Evolutionary conservation across 2,113 vertebrate species (phyloP).

Genomic region (Odobenus rosmarus): DNA sequence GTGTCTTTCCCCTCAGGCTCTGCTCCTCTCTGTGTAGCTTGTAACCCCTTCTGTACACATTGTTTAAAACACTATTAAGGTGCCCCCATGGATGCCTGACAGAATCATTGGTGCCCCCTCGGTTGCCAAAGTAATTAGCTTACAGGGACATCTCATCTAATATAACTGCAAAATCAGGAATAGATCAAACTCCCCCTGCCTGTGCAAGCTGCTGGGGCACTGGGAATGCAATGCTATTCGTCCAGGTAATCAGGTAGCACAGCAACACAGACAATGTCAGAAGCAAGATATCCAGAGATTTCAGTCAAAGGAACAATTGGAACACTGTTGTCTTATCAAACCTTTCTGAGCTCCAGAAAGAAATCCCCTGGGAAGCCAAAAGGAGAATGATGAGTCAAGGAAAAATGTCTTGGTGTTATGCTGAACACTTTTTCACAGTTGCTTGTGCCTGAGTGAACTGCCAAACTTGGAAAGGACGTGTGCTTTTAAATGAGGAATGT

Average conservation of each 20-base stretch:
- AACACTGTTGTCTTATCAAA: conserved; percentile 72
- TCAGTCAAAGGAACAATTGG: conserved; percentile 68
- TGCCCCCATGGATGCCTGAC: conserved; percentile 59
- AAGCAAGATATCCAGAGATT: conserved; percentile 74
- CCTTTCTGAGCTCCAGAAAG: conserved; percentile 66
- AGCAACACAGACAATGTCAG: conserved; percentile 72
- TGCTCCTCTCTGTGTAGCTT: conserved; percentile 63
- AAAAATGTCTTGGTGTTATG: neutral
- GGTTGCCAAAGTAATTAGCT: conserved; percentile 85
- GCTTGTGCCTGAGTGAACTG: neutral
- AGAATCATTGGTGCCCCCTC: conserved; percentile 49
- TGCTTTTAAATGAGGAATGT: neutral
- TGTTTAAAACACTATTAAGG: conserved; percentile 70
- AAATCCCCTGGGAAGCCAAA: conserved; percentile 66
- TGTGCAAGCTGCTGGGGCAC: conserved; percentile 69
- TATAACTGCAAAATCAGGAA: conserved; percentile 74
- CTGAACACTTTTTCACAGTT: neutral
- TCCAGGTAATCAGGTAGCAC: conserved; percentile 75
- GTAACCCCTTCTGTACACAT: conserved; percentile 84
- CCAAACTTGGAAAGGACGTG: neutral
- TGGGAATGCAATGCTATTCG: conserved; percentile 18
- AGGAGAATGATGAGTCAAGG: conserved; percentile 56
- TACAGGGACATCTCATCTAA: conserved; percentile 76
- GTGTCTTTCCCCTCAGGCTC: conserved; percentile 72
- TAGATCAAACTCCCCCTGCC: conserved; percentile 63